These are phyloP conservation scores for Macrosteles quadrilineatus DNA, from an alignment of 1,140 invertebrate species.

Conservation along the genomic window DNA sequence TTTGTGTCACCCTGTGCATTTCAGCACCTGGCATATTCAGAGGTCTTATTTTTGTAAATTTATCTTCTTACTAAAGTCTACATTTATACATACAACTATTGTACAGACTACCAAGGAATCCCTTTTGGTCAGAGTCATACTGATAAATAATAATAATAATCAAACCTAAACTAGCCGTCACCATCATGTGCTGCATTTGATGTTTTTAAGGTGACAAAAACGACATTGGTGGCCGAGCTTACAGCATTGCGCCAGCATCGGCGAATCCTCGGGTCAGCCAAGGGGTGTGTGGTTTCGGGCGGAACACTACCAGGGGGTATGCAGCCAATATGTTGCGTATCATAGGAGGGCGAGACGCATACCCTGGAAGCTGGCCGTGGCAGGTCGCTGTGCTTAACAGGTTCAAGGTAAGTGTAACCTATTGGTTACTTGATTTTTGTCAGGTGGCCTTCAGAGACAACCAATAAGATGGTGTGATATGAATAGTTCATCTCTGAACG, in stretches of 20 bases:
- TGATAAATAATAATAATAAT: no score
- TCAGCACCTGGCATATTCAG: neutral
- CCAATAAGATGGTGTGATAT: no score
- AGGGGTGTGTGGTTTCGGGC: neutral
- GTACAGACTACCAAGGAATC: no score
- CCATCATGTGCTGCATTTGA: neutral
- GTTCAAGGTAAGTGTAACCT: conserved; percentile 65
- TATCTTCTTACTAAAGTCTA: no score
- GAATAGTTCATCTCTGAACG: no score
- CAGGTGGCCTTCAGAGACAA: no score
- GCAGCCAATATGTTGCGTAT: conserved; percentile 66
- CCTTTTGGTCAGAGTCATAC: no score
- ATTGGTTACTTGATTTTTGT: no score
- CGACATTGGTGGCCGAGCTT: neutral
- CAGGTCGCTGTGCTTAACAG: conserved; percentile 87
- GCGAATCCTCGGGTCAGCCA: neutral
- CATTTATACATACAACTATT: no score
- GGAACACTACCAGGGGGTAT: neutral
- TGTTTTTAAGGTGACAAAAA: neutral
- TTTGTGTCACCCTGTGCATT: no score
- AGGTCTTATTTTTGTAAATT: no score
- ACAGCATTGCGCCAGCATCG: neutral
- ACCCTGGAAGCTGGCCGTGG: conserved; percentile 88
- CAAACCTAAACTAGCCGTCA: no score
- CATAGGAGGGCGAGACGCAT: conserved; percentile 78